Conservation (phyloP, 2,888 invertebrate genomes). For the Drymonia ruficornis region DNA sequence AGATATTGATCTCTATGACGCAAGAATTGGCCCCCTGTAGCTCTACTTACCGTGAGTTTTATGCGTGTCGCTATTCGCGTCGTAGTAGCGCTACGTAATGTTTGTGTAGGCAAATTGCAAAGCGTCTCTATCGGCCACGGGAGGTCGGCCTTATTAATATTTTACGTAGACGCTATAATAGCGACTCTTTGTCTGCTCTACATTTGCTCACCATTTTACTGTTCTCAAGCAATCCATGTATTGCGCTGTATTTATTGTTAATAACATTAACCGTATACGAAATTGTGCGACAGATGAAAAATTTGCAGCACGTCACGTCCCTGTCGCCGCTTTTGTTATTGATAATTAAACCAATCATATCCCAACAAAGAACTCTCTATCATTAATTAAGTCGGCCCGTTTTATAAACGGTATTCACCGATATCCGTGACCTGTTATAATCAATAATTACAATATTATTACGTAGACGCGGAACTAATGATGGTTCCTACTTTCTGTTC, state of each 20-base stretch:
- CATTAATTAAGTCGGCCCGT: conserved; percentile 71
- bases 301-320: conserved; percentile 51
- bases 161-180: no score
- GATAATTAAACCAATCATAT: conserved; percentile 63
- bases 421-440: conserved; percentile 77
- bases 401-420: conserved; percentile 61
- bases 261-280: conserved; percentile 25
- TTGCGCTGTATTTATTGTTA: neutral
- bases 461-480: conserved; percentile 76
- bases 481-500: conserved; percentile 57
- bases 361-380: conserved; percentile 49
- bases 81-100: no score
- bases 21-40: no score
- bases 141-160: no score
- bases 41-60: no score
- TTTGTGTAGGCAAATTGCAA: no score
- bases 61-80: no score
- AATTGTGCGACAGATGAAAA: conserved; percentile 52
- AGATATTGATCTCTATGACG: no score
- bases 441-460: conserved; percentile 80
- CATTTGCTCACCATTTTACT: no score
- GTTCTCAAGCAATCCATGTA: no score
- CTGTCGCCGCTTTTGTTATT: conserved; percentile 57
- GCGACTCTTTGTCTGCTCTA: no score
- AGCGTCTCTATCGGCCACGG: no score